Evolutionary conservation across 23 tunicate genomes (phyloP).

Genomic region (Styela plicata): DNA sequence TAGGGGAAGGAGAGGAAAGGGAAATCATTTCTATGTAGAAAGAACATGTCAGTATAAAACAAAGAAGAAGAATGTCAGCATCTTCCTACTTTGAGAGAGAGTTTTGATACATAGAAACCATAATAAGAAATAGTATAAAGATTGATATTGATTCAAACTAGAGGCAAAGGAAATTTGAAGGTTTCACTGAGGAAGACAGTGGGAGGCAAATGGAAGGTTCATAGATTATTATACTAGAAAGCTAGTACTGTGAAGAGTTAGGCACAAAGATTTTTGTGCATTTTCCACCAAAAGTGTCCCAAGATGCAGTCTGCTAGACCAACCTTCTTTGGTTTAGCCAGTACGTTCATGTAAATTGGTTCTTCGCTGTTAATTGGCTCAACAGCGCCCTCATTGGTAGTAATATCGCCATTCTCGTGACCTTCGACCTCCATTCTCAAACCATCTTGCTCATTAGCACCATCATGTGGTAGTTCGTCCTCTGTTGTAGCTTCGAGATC

Average conservation of each 20-base stretch:
- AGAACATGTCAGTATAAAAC: too few relatives aligned
- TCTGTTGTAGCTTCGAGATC: background rate
- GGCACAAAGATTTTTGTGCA: background rate
- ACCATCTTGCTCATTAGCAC: conserved; percentile 20
- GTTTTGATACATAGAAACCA: too few relatives aligned
- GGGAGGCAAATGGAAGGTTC: background rate
- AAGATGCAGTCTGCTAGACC: background rate
- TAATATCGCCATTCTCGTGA: conserved; percentile 21
- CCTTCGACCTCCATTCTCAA: conserved; percentile 15
- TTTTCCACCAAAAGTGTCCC: background rate
- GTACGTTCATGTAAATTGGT: conserved; percentile 24
- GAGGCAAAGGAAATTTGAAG: too few relatives aligned
- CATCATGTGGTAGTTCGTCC: background rate
- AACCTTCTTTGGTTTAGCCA: conserved; percentile 8
- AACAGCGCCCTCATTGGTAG: background rate
- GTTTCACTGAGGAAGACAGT: too few relatives aligned
- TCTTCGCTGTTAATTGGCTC: conserved; percentile 1
- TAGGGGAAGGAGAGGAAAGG: too few relatives aligned
- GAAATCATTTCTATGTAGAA: too few relatives aligned
- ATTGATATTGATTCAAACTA: too few relatives aligned
- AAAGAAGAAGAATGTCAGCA: too few relatives aligned
- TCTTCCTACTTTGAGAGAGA: too few relatives aligned
- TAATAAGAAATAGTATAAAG: too few relatives aligned
- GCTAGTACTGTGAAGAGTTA: background rate
- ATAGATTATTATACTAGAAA: too few relatives aligned